phyloP scores from a whole-genome alignment of 2,113 vertebrate species.

The Melanotaenia duboulayi region DNA sequence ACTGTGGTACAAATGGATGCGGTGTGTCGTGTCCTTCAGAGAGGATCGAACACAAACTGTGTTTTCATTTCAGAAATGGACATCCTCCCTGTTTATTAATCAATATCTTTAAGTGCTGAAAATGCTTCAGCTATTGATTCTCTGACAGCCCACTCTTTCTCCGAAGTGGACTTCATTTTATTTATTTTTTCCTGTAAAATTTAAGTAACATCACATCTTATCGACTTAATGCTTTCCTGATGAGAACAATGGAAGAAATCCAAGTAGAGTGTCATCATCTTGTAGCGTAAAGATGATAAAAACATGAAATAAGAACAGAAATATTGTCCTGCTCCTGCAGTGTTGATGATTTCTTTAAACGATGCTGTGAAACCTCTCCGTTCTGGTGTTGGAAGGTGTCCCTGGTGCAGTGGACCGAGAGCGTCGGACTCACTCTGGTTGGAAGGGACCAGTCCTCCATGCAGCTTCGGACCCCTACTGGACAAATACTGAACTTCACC shows the following conservation, averaged over 20 bases:
- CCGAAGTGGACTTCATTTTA: slow-evolving; percentile 40
- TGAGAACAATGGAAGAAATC: slow-evolving; percentile 11
- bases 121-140: slow-evolving; percentile 64
- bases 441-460: slow-evolving; percentile 96
- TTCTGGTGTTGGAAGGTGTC: slow-evolving; percentile 87
- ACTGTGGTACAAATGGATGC: slow-evolving; percentile 70
- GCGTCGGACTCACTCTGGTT: slow-evolving; percentile 94
- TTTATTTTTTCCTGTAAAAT: slow-evolving; percentile 30
- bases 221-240: slow-evolving; percentile 30
- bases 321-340: not conserved
- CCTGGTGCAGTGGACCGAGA: slow-evolving; percentile 98
- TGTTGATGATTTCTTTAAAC: not conserved
- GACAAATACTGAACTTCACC: slow-evolving; percentile 97
- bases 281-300: not conserved
- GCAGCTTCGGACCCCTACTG: slow-evolving; percentile 98
- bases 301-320: not conserved
- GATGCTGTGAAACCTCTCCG: slow-evolving; percentile 30
- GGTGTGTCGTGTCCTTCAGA: slow-evolving; percentile 64
- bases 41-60: slow-evolving; percentile 15
- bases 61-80: slow-evolving; percentile 46
- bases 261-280: not conserved
- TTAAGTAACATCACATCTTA: slow-evolving; percentile 43
- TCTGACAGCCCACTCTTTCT: slow-evolving; percentile 24
- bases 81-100: slow-evolving; percentile 53
- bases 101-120: slow-evolving; percentile 66